A percentile compares a stretch with the other conserved stretches of the same genome.
Evolutionary conservation across 2,888 invertebrate species (phyloP).

Genomic region (Drosophila quinaria): DNA sequence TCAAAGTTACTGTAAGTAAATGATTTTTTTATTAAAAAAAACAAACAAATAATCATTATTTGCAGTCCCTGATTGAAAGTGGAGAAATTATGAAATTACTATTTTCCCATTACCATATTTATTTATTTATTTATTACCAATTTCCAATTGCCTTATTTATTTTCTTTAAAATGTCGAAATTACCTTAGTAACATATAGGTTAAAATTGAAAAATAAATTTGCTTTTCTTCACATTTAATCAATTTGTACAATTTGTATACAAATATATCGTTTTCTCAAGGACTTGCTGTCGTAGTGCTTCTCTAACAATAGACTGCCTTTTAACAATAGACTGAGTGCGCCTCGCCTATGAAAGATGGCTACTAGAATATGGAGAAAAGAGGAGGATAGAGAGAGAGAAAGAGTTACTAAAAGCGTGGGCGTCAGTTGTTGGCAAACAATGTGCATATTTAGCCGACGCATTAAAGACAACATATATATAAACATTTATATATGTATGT

Average conservation of each 20-base stretch:
- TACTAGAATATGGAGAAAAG: background rate
- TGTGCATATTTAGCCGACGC: slow-evolving; percentile 70
- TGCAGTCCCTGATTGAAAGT: no score
- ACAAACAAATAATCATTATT: no score
- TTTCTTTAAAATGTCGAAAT: background rate
- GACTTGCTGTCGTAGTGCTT: background rate
- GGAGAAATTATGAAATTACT: no score
- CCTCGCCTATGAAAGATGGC: slow-evolving; percentile 25
- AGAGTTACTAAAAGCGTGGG: slow-evolving; percentile 32
- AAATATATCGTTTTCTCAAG: background rate
- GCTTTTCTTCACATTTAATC: background rate
- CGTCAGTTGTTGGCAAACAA: slow-evolving; percentile 59
- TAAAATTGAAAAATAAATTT: background rate
- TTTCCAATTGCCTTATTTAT: no score
- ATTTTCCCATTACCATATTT: no score
- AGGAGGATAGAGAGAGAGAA: background rate
- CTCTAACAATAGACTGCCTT: slow-evolving; percentile 2
- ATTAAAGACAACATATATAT: slow-evolving; percentile 65
- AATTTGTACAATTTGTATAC: background rate
- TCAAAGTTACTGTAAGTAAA: no score
- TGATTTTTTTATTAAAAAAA: no score
- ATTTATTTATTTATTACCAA: no score
- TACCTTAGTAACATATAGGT: background rate
- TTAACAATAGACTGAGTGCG: slow-evolving; percentile 5
- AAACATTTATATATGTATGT: background rate